Evolutionary conservation across 2,888 invertebrate species (phyloP).

Genomic region (Drosophila kuntzei): DNA sequence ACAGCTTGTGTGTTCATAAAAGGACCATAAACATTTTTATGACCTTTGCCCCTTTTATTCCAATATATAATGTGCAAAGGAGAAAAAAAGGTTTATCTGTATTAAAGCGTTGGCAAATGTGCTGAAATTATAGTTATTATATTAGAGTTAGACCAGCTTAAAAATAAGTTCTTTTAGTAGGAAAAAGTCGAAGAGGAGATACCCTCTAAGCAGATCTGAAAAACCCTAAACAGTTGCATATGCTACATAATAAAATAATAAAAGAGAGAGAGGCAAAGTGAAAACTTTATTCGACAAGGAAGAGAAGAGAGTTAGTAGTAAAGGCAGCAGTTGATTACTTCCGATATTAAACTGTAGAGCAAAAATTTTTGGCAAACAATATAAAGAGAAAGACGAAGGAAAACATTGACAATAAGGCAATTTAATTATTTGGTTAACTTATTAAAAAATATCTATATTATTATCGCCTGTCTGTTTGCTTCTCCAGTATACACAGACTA

Average conservation of each 20-base stretch:
- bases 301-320: background rate
- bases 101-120: conserved; percentile 51
- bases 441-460: conserved; percentile 1
- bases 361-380: background rate
- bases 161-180: background rate
- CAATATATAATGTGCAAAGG: conserved; percentile 11
- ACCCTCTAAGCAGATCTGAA: background rate
- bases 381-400: too few relatives aligned
- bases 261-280: background rate
- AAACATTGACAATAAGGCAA: background rate
- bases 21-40: conserved; percentile 75
- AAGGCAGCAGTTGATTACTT: too few relatives aligned
- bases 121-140: conserved; percentile 44
- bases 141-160: conserved; percentile 34
- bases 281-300: too few relatives aligned
- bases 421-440: conserved; percentile 1
- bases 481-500: background rate
- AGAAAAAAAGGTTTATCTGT: conserved; percentile 46
- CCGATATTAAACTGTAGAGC: too few relatives aligned
- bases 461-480: conserved; percentile 12
- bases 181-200: background rate
- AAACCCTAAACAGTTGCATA: too few relatives aligned
- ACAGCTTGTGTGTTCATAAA: conserved; percentile 79
- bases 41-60: conserved; percentile 62
- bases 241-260: too few relatives aligned